phyloP scores from a whole-genome alignment of 1,140 invertebrate genomes.

The Procambarus virginalis region DNA sequence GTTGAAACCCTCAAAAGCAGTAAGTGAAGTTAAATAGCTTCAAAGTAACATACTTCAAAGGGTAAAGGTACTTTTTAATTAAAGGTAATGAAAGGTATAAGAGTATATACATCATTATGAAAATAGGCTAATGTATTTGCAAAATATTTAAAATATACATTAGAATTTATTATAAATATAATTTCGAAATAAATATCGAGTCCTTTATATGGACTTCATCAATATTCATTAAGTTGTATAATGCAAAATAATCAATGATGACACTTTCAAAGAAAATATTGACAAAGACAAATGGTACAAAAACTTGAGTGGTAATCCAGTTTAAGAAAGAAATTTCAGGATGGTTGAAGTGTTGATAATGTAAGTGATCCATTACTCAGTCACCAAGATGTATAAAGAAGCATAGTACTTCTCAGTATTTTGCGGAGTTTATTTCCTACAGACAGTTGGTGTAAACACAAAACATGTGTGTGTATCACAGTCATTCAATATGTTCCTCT shows the following conservation, averaged over 20 bases:
- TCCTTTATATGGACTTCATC: background rate
- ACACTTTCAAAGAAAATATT: background rate
- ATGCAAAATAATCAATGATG: background rate
- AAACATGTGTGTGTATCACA: background rate
- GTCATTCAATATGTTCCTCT: slow-evolving; percentile 3
- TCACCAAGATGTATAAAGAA: background rate
- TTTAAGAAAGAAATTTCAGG: background rate
- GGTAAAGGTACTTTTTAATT: background rate
- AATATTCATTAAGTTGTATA: background rate
- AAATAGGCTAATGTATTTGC: background rate
- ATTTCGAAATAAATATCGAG: background rate
- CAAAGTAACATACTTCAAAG: background rate
- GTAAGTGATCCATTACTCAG: background rate
- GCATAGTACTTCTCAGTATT: background rate
- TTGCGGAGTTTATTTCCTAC: background rate
- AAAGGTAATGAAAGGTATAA: background rate
- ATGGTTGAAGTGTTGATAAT: background rate
- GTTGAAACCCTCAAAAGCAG: slow-evolving; percentile 23
- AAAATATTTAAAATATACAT: background rate
- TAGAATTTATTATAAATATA: background rate
- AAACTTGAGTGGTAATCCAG: too few relatives aligned
- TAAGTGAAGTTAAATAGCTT: slow-evolving; percentile 19
- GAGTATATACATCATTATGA: background rate
- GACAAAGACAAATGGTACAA: background rate
- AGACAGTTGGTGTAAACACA: background rate